Base-by-base conservation (phyloP, 2,888 invertebrate genomes). In the Alentia gelatinosa region DNA sequence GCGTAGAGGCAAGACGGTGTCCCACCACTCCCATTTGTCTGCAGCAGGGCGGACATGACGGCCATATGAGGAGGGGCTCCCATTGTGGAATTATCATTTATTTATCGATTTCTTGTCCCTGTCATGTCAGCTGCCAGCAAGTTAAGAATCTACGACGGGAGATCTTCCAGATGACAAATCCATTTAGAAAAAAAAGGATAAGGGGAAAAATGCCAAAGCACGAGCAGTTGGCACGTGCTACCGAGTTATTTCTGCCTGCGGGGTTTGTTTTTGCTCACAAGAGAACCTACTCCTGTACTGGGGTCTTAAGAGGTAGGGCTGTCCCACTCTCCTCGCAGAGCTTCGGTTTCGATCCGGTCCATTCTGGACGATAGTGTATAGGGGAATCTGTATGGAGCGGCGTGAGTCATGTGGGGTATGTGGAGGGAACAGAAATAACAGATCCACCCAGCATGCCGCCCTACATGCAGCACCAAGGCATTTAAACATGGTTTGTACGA, bases 111-210 rank as follows among this genome's bases (percentile, higher is more conserved):
- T 86, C 23, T 33, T 26, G 86, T 86, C 47, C n/a, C 7, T 1
- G 42, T 30, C n/a, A 47, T 86, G 47, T 19, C 39, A 33, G 86
- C 30, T 33, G 50, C 42, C 86, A 42, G 30, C 1, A 42, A 33
- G 47, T 42, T 47, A 86, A 50, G 47, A 30, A 86, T 86, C 86
- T 86, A 86, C 47, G 47, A 86, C 30, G 86, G 47, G 86, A 84
- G 84, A 86, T 47, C 86, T 47, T 47, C 86, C 86, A 86, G 86
- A 86, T 42, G 86, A 47, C 86, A 86, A 86, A 86, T 42, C 26
- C 50, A 12, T 74, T 74, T 74, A 74, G 33, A 26, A 74, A 74
- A 15, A 33, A 74, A 33, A 26, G 15, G 33, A 74, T n/a, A n/a
- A 26, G n/a, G n/a, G n/a, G n/a, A 68, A 12, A 68, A 26, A 26